These are phyloP conservation scores for Herminia tarsipennalis DNA, from an alignment of 2,888 invertebrate genomes.

Conservation along the genomic window DNA sequence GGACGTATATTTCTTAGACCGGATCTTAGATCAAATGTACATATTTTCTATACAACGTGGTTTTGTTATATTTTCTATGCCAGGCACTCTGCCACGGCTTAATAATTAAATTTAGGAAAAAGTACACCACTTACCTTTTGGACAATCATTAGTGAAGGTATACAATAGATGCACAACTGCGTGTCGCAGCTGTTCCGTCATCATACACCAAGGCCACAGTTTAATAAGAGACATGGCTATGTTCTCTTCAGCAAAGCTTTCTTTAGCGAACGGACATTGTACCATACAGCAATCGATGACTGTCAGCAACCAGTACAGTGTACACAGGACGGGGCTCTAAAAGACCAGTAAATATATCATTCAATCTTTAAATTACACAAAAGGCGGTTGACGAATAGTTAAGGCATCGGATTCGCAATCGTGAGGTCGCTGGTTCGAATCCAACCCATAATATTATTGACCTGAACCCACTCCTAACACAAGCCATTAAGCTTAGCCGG, in stretches of 20 bases:
- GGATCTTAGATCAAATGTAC: too few relatives aligned
- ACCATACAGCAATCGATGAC: constrained; percentile 86
- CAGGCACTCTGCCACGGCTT: not conserved
- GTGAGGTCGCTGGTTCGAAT: too few relatives aligned
- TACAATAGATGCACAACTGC: constrained; percentile 86
- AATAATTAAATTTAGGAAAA: not conserved
- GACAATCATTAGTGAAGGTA: constrained; percentile 87
- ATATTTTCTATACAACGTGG: too few relatives aligned
- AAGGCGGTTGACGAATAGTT: too few relatives aligned
- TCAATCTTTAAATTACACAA: too few relatives aligned
- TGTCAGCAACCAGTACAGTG: constrained; percentile 84
- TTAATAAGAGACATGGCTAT: constrained; percentile 86
- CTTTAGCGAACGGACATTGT: constrained; percentile 83
- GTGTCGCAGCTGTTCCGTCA: constrained; percentile 81
- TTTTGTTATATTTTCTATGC: too few relatives aligned
- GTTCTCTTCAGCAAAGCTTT: constrained; percentile 80
- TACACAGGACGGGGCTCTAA: constrained; percentile 83
- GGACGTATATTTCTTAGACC: too few relatives aligned
- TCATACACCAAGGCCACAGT: constrained; percentile 89
- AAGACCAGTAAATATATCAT: constrained; percentile 17
- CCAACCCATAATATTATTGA: too few relatives aligned
- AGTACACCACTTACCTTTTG: constrained; percentile 77
- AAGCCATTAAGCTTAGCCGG: too few relatives aligned
- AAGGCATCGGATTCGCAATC: too few relatives aligned
- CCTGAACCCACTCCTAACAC: too few relatives aligned